These are phyloP conservation scores for Bufo bufo DNA, from an alignment of 2,113 vertebrate genomes.

Conservation along the genomic window DNA sequence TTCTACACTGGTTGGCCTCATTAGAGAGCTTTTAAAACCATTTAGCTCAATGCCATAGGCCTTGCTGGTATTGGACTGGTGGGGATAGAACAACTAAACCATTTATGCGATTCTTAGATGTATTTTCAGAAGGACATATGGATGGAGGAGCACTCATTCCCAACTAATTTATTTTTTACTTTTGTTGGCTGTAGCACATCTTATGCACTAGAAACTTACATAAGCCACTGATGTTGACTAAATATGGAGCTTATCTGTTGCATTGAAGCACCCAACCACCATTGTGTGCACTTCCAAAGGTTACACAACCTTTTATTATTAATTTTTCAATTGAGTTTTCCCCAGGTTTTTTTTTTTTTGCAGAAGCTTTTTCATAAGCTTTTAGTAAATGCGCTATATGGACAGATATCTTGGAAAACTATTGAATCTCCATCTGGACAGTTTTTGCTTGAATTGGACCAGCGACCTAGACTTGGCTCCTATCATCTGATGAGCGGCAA, in stretches of 20 bases:
- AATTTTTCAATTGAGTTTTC: slow-evolving; percentile 36
- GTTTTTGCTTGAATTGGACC: slow-evolving; percentile 75
- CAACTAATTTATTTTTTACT: slow-evolving; percentile 64
- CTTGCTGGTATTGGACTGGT: slow-evolving; percentile 79
- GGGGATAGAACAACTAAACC: slow-evolving; percentile 74
- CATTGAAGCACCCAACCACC: slow-evolving; percentile 16
- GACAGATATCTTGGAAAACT: slow-evolving; percentile 72
- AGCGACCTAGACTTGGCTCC: slow-evolving; percentile 76
- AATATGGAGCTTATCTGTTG: slow-evolving; percentile 67
- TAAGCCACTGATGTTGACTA: slow-evolving; percentile 76
- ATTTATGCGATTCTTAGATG: slow-evolving; percentile 69
- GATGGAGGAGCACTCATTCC: slow-evolving; percentile 65
- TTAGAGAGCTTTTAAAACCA: slow-evolving; percentile 73
- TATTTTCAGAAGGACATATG: slow-evolving; percentile 74
- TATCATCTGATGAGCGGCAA: slow-evolving; percentile 70
- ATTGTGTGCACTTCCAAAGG: slow-evolving; percentile 73
- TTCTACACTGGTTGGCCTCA: slow-evolving; percentile 70
- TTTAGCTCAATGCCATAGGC: slow-evolving; percentile 76
- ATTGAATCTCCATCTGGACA: slow-evolving; percentile 74
- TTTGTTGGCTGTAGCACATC: slow-evolving; percentile 76
- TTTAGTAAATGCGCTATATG: slow-evolving; percentile 73
- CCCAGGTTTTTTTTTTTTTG: slow-evolving; percentile 68
- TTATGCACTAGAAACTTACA: slow-evolving; percentile 80
- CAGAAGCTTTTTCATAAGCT: slow-evolving; percentile 76
- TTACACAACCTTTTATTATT: slow-evolving; percentile 44